A percentile compares a stretch with the other conserved stretches of the same genome.
Conservation (phyloP, 2,888 invertebrate species). For the Agapostemon virescens region DNA sequence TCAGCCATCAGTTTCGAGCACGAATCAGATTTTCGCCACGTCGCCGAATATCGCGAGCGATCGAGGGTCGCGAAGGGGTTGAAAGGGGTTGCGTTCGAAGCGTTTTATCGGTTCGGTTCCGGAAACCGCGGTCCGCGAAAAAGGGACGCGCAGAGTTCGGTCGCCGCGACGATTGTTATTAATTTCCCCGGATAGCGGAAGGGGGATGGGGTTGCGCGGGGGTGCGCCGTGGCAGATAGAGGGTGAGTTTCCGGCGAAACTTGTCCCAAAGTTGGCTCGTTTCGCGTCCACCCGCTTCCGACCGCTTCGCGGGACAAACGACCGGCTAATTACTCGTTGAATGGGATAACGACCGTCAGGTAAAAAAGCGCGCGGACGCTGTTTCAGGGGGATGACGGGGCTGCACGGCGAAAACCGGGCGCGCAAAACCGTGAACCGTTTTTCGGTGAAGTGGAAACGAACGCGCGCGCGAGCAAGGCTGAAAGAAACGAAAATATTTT, state of each 20-base stretch:
- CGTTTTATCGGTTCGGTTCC: background rate
- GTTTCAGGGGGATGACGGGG: too few species aligned
- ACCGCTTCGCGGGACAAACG: conserved; percentile 64
- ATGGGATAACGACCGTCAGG: conserved; percentile 54
- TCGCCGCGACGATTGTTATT: conserved; percentile 8
- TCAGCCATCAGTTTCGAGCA: too few species aligned
- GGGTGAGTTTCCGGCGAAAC: conserved; percentile 22
- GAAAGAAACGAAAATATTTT: conserved; percentile 5
- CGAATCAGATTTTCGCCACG: too few species aligned
- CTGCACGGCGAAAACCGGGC: too few species aligned
- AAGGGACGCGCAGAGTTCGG: background rate
- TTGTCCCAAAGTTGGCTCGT: conserved; percentile 53
- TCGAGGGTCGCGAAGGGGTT: background rate
- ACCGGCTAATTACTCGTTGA: conserved; percentile 66
- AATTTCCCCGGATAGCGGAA: conserved; percentile 3
- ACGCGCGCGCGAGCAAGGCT: background rate
- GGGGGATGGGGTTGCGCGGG: background rate
- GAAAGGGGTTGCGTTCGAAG: background rate
- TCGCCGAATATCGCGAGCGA: too few species aligned
- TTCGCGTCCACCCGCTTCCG: conserved; percentile 55
- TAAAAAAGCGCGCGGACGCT: background rate
- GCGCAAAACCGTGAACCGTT: background rate
- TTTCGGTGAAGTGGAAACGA: background rate
- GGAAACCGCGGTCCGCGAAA: background rate
- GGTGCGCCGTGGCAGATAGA: background rate